These are phyloP conservation scores for Rhinopithecus roxellana DNA, from an alignment of 2,113 vertebrate species.

Conservation along the genomic window DNA sequence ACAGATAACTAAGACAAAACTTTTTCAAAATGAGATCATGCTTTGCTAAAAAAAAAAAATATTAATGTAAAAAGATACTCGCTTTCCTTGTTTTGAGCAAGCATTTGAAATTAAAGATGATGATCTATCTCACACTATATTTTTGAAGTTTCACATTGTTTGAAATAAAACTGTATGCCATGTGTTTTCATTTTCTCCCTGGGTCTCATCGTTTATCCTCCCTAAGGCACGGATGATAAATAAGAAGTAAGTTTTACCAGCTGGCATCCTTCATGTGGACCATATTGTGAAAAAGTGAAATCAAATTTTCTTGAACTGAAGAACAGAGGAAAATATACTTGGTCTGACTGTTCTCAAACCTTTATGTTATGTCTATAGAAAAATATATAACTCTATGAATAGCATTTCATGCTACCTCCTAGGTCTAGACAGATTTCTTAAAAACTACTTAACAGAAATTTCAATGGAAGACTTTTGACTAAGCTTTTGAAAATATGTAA, in stretches of 20 bases:
- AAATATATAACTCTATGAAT: not conserved
- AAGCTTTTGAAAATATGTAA: constrained; percentile 4
- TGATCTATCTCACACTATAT: not conserved
- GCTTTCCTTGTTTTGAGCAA: not conserved
- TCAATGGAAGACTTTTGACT: not conserved
- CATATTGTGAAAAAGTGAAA: constrained; percentile 55
- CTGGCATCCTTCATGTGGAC: constrained; percentile 34
- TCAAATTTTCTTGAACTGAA: constrained; percentile 56
- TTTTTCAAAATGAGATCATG: not conserved
- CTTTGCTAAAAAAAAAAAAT: constrained; percentile 33
- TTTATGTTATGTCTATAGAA: constrained; percentile 28
- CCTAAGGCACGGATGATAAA: constrained; percentile 53
- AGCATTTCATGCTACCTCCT: constrained; percentile 22
- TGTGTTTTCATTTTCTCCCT: constrained; percentile 54
- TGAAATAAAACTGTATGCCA: constrained; percentile 26
- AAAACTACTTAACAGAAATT: constrained; percentile 22
- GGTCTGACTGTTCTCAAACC: constrained; percentile 39
- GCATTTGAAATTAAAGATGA: constrained; percentile 16
- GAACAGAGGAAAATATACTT: constrained; percentile 43
- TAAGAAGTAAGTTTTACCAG: constrained; percentile 63
- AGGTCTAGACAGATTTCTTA: not conserved
- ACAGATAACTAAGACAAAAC: not conserved
- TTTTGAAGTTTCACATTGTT: constrained; percentile 38
- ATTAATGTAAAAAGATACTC: not conserved
- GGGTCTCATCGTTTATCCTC: not conserved